Conservation (phyloP, 2,113 vertebrate species). For the Picathartes gymnocephalus region DNA sequence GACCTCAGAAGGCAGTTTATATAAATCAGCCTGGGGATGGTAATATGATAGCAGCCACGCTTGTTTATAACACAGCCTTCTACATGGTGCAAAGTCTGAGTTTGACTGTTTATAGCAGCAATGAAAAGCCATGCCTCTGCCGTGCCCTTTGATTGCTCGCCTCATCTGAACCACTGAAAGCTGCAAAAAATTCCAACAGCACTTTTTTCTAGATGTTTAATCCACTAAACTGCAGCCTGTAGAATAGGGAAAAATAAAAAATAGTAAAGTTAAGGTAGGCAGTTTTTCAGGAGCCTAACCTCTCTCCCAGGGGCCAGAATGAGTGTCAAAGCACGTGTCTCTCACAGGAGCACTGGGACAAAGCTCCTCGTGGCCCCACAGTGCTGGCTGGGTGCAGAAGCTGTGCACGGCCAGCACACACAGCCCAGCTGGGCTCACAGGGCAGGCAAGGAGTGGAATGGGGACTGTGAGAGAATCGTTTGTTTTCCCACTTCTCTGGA, state of each 20-base stretch:
- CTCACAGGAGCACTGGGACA: not conserved
- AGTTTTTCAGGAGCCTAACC: not conserved
- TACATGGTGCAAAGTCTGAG: conserved; percentile 57
- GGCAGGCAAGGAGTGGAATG: not conserved
- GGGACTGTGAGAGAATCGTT: not conserved
- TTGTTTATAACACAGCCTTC: conserved; percentile 34
- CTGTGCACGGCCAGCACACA: not conserved
- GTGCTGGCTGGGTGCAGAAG: accelerated
- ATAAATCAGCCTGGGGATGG: conserved; percentile 42
- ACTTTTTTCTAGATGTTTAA: not conserved
- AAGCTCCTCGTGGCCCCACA: not conserved
- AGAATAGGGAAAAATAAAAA: not conserved
- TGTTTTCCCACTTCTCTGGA: conserved; percentile 32
- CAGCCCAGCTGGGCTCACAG: not conserved
- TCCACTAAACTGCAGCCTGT: not conserved
- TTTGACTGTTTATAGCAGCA: conserved; percentile 42
- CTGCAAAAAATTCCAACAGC: not conserved
- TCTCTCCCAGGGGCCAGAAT: not conserved
- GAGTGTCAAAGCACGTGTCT: not conserved
- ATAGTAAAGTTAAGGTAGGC: not conserved
- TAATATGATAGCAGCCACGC: conserved; percentile 18
- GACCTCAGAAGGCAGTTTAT: conserved; percentile 19
- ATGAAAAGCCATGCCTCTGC: conserved; percentile 32
- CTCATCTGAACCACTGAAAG: not conserved
- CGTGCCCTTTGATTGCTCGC: conserved; percentile 23